phyloP scores from a whole-genome alignment of 2,113 vertebrate genomes.

The Pterocles orientalis region DNA sequence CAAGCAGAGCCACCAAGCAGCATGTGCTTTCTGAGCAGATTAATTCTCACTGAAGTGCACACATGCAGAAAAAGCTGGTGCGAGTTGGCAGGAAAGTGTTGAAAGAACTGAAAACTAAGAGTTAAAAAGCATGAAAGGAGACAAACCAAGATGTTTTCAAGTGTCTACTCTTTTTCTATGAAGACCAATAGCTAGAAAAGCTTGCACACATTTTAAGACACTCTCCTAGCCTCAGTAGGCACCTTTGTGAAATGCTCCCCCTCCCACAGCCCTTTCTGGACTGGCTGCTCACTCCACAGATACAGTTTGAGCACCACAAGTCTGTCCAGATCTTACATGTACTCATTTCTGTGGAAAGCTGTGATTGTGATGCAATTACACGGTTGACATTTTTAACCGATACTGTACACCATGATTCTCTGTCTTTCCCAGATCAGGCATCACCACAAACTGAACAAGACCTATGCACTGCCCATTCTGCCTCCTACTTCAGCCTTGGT shows the following conservation, averaged over 20 bases:
- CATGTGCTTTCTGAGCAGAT: neutral
- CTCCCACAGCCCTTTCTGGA: neutral
- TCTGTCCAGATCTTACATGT: accelerated
- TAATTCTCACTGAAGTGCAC: neutral
- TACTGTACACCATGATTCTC: neutral
- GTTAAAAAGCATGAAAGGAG: neutral
- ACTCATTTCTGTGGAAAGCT: neutral
- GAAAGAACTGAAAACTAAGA: neutral
- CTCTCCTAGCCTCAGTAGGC: accelerated
- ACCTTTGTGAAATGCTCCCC: neutral
- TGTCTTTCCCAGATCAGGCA: neutral
- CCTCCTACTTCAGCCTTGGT: neutral
- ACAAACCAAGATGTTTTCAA: neutral
- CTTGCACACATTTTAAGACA: neutral
- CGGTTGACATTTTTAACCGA: neutral
- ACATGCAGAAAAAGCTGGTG: neutral
- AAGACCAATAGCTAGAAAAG: neutral
- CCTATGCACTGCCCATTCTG: neutral
- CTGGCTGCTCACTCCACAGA: neutral
- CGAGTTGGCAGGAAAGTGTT: neutral
- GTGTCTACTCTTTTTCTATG: neutral
- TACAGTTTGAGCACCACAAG: neutral
- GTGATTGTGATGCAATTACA: neutral
- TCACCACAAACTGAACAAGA: neutral
- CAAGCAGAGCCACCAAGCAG: neutral